These are phyloP conservation scores for Armadillidium nasatum DNA, from an alignment of 1,140 invertebrate genomes.

Conservation along the genomic window DNA sequence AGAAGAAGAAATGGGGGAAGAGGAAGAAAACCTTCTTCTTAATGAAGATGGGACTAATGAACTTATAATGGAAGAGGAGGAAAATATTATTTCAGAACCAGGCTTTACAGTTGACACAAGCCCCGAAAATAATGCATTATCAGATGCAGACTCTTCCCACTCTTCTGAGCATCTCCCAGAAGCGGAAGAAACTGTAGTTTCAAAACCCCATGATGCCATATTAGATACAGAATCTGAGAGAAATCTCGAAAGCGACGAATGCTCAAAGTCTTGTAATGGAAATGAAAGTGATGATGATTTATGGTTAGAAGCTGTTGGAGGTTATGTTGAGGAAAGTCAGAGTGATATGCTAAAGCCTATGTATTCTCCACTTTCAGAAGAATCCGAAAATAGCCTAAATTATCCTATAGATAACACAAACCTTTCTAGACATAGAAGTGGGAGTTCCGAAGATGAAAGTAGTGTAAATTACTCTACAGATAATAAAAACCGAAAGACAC, in stretches of 20 bases:
- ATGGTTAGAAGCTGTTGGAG: background rate
- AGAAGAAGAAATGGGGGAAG: background rate
- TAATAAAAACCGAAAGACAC: background rate
- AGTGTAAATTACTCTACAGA: background rate
- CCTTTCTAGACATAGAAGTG: background rate
- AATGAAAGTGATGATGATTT: background rate
- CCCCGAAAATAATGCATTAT: background rate
- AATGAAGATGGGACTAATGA: background rate
- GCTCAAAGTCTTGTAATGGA: background rate
- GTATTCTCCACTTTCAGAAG: too few relatives aligned
- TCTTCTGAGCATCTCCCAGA: background rate
- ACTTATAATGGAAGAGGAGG: background rate
- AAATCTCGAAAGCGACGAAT: background rate
- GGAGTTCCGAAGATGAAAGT: background rate
- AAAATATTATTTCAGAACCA: background rate
- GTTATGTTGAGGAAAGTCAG: background rate
- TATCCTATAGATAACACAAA: background rate
- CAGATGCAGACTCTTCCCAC: background rate
- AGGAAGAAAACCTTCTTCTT: background rate
- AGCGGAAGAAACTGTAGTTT: background rate
- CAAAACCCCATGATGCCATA: background rate
- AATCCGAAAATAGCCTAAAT: too few relatives aligned
- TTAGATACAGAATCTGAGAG: background rate
- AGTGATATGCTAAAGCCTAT: too few relatives aligned
- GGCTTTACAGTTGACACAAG: background rate